phyloP scores from a whole-genome alignment of 1,140 invertebrate species.

The Plutomurus gul region DNA sequence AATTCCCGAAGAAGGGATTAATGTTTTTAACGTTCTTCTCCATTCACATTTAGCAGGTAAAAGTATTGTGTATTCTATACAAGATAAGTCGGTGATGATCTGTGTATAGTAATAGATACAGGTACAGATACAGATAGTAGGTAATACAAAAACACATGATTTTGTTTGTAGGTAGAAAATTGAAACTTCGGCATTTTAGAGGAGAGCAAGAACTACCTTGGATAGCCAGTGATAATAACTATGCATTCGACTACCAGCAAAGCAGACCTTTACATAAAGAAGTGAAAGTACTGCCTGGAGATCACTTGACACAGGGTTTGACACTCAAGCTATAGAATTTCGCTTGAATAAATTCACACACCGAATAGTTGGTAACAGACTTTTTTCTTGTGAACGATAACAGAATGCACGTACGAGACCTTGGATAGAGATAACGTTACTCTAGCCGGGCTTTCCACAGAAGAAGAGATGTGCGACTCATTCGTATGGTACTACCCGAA shows the following conservation, averaged over 20 bases:
- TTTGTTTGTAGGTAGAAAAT: slow-evolving; percentile 63
- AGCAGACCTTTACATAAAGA: slow-evolving; percentile 26
- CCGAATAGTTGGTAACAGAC: neutral
- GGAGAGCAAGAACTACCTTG: slow-evolving; percentile 66
- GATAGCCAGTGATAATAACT: slow-evolving; percentile 69
- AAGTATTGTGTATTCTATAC: too few species aligned
- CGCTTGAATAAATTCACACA: neutral
- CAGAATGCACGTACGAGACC: slow-evolving; percentile 81
- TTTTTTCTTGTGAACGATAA: neutral
- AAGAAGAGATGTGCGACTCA: slow-evolving; percentile 91
- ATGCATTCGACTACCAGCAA: slow-evolving; percentile 69
- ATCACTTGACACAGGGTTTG: slow-evolving; percentile 34
- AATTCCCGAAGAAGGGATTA: slow-evolving; percentile 33
- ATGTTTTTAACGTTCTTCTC: slow-evolving; percentile 40
- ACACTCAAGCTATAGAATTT: neutral
- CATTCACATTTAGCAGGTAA: slow-evolving; percentile 41
- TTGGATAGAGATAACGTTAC: slow-evolving; percentile 74
- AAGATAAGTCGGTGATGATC: too few species aligned
- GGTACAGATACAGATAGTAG: too few species aligned
- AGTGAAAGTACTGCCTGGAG: slow-evolving; percentile 36
- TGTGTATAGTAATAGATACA: too few species aligned
- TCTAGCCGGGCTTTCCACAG: slow-evolving; percentile 89
- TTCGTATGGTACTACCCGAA: slow-evolving; percentile 34
- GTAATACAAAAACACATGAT: too few species aligned
- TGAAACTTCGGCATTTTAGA: slow-evolving; percentile 68